A percentile compares a stretch with the other conserved stretches of the same genome.
Conservation (phyloP, 2,888 invertebrate genomes). For the Heliconius sara region DNA sequence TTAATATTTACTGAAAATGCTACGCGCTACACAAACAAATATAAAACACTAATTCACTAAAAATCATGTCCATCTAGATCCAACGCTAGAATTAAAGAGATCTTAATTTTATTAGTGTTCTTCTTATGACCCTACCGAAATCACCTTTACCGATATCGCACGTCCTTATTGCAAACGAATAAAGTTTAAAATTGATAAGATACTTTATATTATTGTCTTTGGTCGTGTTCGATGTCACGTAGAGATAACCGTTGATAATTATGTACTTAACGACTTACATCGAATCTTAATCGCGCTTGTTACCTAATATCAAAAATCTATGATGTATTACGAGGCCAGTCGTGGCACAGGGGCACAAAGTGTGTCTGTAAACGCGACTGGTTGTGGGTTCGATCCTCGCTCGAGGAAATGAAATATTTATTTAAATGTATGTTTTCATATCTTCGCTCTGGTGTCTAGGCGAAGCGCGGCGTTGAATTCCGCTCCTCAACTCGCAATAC, state of each 20-base stretch:
- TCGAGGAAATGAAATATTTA: not conserved
- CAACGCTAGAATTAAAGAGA: slow-evolving; percentile 32
- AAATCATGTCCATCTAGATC: slow-evolving; percentile 31
- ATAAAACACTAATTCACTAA: slow-evolving; percentile 2
- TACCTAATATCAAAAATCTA: slow-evolving; percentile 10
- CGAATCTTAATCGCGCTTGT: slow-evolving; percentile 36
- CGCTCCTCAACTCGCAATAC: too few relatives aligned
- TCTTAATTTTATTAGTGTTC: slow-evolving; percentile 5
- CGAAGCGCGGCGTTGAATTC: too few relatives aligned
- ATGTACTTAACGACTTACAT: slow-evolving; percentile 44
- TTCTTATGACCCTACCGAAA: slow-evolving; percentile 25
- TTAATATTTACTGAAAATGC: too few relatives aligned
- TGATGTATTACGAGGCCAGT: not conserved
- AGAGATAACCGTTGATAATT: slow-evolving; percentile 50
- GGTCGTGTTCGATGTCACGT: slow-evolving; percentile 51
- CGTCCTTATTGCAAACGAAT: slow-evolving; percentile 30
- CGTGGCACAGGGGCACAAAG: too few relatives aligned
- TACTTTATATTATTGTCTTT: not conserved
- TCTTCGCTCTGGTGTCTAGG: too few relatives aligned
- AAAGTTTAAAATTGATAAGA: slow-evolving; percentile 42
- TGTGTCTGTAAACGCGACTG: too few relatives aligned
- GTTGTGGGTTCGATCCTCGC: too few relatives aligned
- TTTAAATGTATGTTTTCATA: too few relatives aligned
- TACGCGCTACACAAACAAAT: not conserved
- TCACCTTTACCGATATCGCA: slow-evolving; percentile 9